Conservation (phyloP, 2,888 invertebrate species). For the Stenodema calcarata region DNA sequence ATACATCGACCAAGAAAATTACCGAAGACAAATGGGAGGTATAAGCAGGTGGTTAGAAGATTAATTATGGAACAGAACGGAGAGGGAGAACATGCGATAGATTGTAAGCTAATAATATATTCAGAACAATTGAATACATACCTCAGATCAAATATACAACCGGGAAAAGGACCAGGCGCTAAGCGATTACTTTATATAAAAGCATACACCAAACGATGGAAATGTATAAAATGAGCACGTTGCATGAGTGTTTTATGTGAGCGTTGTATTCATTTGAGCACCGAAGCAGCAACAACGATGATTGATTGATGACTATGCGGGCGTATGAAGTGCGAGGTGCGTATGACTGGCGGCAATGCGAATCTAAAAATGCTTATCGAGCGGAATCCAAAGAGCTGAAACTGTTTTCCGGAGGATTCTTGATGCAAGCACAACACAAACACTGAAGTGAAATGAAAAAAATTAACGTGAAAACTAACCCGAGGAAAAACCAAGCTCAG, state of each 20-base stretch:
- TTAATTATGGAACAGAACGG: conserved; percentile 26
- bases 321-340: neutral
- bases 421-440: neutral
- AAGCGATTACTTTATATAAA: neutral
- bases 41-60: conserved; percentile 20
- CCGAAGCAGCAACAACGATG: conserved; percentile 11
- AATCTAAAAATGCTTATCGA: neutral
- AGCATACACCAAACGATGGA: neutral
- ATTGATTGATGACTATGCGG: conserved; percentile 29
- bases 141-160: neutral
- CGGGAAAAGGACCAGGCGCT: neutral
- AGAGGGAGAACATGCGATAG: neutral
- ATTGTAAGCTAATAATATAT: conserved; percentile 44
- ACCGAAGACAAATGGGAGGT: neutral
- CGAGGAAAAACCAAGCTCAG: conserved; percentile 21
- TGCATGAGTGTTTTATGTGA: neutral
- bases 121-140: neutral
- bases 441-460: neutral
- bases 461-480: neutral
- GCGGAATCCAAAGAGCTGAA: neutral
- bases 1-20: neutral
- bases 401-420: neutral
- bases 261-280: neutral
- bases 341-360: neutral
- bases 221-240: neutral